Conservation (phyloP, 1,140 invertebrate species). For the Drosophila ficusphila region DNA sequence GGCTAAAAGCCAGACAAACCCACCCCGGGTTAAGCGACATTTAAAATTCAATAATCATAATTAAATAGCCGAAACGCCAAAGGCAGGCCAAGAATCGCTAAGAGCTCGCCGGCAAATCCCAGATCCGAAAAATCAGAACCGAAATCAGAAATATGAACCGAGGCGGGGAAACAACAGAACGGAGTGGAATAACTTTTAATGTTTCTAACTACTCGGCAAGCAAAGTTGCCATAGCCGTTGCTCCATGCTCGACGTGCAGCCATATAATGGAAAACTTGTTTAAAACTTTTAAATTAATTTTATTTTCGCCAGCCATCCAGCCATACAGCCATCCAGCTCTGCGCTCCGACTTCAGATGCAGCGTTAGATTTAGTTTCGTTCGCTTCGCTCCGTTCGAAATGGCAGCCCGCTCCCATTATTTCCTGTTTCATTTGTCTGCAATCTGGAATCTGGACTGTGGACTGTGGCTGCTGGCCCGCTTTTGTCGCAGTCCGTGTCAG, state of each 20-base stretch:
- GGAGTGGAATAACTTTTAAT: constrained; percentile 63
- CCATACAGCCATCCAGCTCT: background rate
- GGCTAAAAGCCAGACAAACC: constrained; percentile 25
- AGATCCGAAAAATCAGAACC: constrained; percentile 36
- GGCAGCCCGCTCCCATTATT: constrained; percentile 27
- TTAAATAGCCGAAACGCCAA: constrained; percentile 58
- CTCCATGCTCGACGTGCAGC: constrained; percentile 32
- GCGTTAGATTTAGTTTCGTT: constrained; percentile 43
- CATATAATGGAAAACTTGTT: constrained; percentile 78
- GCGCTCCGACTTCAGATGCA: constrained; percentile 30
- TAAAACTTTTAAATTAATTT: constrained; percentile 82
- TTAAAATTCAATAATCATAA: constrained; percentile 78
- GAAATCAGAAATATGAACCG: constrained; percentile 48
- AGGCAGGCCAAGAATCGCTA: constrained; percentile 34
- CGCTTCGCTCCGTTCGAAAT: constrained; percentile 27
- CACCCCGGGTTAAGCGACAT: constrained; percentile 46
- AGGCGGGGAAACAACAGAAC: constrained; percentile 26
- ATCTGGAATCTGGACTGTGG: constrained; percentile 4
- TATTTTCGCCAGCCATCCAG: constrained; percentile 58
- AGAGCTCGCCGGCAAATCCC: background rate
- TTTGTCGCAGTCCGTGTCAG: constrained; percentile 30
- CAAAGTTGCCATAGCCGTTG: constrained; percentile 48
- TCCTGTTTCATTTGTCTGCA: constrained; percentile 30
- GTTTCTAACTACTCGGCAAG: constrained; percentile 65
- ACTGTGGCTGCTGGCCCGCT: constrained; percentile 30